phyloP scores from a whole-genome alignment of 1,140 invertebrate genomes.

The Dryas iulia region DNA sequence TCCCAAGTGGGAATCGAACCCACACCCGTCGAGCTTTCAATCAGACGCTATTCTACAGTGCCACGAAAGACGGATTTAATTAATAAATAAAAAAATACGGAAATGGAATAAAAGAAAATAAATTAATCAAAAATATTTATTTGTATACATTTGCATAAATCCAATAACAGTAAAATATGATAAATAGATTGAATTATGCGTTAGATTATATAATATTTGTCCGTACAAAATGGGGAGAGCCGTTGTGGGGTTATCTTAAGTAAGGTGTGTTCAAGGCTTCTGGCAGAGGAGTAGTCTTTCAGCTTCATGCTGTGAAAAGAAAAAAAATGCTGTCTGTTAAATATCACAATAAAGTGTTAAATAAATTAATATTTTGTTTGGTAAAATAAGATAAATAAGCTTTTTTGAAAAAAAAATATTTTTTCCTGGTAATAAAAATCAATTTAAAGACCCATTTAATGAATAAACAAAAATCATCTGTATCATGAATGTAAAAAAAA shows the following conservation, averaged over 20 bases:
- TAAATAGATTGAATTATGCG: constrained; percentile 1
- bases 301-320: constrained; percentile 59
- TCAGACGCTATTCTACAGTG: too few species aligned
- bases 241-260: neutral
- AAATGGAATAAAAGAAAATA: neutral
- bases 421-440: too few species aligned
- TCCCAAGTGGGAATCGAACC: too few species aligned
- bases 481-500: too few species aligned
- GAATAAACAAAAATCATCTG: too few species aligned
- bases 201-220: constrained; percentile 2
- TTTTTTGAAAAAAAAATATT: too few species aligned
- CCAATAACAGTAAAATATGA: constrained; percentile 12
- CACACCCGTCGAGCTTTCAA: too few species aligned
- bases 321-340: constrained; percentile 1
- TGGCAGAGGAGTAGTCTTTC: constrained; percentile 61
- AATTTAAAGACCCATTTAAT: too few species aligned
- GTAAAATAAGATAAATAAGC: too few species aligned
- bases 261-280: constrained; percentile 43
- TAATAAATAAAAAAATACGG: neutral
- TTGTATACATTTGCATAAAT: constrained; percentile 12
- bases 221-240: neutral
- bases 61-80: neutral
- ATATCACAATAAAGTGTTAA: too few species aligned
- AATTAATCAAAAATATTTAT: constrained; percentile 22
- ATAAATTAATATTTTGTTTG: too few species aligned